phyloP scores from a whole-genome alignment of 1,140 invertebrate genomes.

The Meteorus sp. region DNA sequence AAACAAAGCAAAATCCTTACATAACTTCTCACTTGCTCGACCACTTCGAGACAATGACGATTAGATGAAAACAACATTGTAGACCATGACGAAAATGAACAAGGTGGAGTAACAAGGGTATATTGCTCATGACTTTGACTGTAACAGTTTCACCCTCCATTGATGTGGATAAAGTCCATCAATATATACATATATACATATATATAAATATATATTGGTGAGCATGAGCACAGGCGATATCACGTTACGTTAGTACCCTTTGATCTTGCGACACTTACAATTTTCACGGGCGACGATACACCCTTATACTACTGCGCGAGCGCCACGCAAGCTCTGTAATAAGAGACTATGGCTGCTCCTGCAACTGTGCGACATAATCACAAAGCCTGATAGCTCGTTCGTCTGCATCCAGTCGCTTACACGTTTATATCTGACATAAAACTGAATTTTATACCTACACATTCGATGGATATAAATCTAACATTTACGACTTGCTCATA shows the following conservation, averaged over 20 bases:
- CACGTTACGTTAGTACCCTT: constrained; percentile 56
- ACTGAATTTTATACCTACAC: no score
- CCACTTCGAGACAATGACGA: no score
- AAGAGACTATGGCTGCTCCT: constrained; percentile 53
- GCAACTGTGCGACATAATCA: constrained; percentile 46
- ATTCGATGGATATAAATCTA: no score
- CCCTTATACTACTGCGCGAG: constrained; percentile 58
- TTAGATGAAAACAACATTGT: no score
- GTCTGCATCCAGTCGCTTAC: neutral
- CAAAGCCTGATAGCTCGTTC: constrained; percentile 45
- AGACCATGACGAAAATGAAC: no score
- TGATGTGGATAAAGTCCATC: neutral
- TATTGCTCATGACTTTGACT: no score
- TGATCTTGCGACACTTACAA: constrained; percentile 62
- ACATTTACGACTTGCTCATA: no score
- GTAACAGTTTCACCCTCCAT: neutral
- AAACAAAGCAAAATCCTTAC: no score
- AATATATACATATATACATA: neutral
- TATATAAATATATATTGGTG: constrained; percentile 2
- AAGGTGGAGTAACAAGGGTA: no score
- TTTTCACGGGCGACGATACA: constrained; percentile 58
- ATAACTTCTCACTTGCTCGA: no score
- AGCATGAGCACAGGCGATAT: constrained; percentile 47
- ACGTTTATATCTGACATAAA: no score
- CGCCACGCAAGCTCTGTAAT: constrained; percentile 58